phyloP scores from a whole-genome alignment of 2,113 vertebrate genomes.

The Aramus guarauna region DNA sequence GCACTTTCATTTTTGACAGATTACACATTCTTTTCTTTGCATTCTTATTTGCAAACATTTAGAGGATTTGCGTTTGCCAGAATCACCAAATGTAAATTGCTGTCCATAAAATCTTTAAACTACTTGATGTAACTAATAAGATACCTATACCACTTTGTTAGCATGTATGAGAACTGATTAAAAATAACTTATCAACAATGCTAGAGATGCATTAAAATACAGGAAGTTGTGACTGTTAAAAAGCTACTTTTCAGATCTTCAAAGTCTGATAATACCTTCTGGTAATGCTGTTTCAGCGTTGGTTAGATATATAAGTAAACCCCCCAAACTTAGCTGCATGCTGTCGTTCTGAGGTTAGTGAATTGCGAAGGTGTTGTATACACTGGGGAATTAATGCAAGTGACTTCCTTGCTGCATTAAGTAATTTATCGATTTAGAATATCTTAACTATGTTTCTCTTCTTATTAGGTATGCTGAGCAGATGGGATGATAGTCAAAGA shows the following conservation, averaged over 20 bases:
- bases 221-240: neutral
- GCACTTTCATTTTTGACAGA: neutral
- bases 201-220: neutral
- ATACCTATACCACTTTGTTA: neutral
- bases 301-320: neutral
- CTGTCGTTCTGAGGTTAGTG: neutral
- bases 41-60: neutral
- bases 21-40: neutral
- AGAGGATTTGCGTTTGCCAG: neutral
- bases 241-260: neutral
- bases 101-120: neutral
- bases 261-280: neutral
- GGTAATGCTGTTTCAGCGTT: neutral
- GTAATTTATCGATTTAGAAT: neutral
- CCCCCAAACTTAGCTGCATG: neutral
- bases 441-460: slow-evolving; percentile 28
- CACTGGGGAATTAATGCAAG: neutral
- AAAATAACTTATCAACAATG: neutral
- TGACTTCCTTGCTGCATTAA: neutral
- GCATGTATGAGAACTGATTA: neutral
- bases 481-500: slow-evolving; percentile 97
- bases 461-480: slow-evolving; percentile 87
- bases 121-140: neutral
- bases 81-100: neutral
- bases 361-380: neutral